Conservation (phyloP, 30 jellyfish, hydroid and myxozoan species). For the Aurelia aurita region DNA sequence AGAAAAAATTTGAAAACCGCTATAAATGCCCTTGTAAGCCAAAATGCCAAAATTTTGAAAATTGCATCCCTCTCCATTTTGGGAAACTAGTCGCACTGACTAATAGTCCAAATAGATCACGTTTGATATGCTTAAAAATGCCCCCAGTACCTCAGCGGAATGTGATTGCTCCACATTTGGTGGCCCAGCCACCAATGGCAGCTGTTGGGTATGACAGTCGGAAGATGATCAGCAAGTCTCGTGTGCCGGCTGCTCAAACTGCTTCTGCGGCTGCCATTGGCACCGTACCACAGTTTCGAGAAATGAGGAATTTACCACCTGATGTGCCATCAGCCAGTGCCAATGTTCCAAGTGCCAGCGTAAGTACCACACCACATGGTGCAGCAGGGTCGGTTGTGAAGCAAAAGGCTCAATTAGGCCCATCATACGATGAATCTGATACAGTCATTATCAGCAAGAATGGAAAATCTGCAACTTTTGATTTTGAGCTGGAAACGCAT, state of each 20-base stretch:
- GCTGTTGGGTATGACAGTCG: not conserved
- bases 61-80: not conserved
- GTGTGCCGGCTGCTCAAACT: not conserved
- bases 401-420: too few relatives aligned
- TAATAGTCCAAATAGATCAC: too few relatives aligned
- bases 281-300: not conserved
- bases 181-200: too few relatives aligned
- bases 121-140: too few relatives aligned
- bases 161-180: too few relatives aligned
- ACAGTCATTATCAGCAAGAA: slow-evolving; percentile 2
- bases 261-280: not conserved
- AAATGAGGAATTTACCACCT: too few relatives aligned
- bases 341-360: too few relatives aligned
- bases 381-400: too few relatives aligned
- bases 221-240: not conserved
- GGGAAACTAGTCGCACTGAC: not conserved
- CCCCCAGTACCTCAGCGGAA: too few relatives aligned
- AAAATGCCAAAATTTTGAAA: not conserved
- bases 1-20: not conserved
- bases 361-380: too few relatives aligned
- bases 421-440: not conserved
- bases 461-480: not conserved
- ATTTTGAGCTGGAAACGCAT: slow-evolving; percentile 12
- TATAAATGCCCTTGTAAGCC: not conserved
- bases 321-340: too few relatives aligned